A percentile compares a stretch with the other conserved stretches of the same genome.
Conservation (phyloP, 2,797 vertebrate genomes). For the Clarias pachynema region DNA sequence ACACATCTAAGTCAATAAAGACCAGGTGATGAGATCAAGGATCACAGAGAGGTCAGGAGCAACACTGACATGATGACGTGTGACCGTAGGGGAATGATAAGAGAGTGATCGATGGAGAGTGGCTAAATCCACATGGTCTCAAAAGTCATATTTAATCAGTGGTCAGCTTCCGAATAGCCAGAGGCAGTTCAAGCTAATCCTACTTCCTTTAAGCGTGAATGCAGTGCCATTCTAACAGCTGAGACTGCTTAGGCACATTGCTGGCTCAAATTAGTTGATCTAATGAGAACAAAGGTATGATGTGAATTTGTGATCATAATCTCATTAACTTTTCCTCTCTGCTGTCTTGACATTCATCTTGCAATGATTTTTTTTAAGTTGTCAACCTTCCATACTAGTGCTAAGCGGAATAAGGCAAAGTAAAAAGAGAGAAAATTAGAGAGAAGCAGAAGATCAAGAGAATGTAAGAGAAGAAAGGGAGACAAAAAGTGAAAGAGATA, state of each 20-base stretch:
- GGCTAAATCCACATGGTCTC: slow-evolving; percentile 46
- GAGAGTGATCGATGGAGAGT: slow-evolving; percentile 50
- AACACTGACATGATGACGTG: slow-evolving; percentile 41
- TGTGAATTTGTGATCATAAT: slow-evolving; percentile 39
- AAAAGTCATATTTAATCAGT: slow-evolving; percentile 39
- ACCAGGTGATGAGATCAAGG: slow-evolving; percentile 38
- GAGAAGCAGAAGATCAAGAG: slow-evolving; percentile 51
- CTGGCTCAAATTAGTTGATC: slow-evolving; percentile 14
- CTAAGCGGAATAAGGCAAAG: slow-evolving; percentile 10
- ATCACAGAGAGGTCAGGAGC: slow-evolving; percentile 41
- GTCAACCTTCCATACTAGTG: slow-evolving; percentile 67
- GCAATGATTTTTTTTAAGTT: slow-evolving; percentile 82
- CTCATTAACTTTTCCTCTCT: slow-evolving; percentile 11
- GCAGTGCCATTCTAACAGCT: slow-evolving; percentile 20
- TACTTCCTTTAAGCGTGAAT: slow-evolving; percentile 15
- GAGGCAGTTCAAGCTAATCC: slow-evolving; percentile 34
- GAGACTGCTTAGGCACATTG: slow-evolving; percentile 38
- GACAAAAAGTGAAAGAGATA: slow-evolving; percentile 73
- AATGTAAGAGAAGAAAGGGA: slow-evolving; percentile 56
- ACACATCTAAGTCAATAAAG: slow-evolving; percentile 47
- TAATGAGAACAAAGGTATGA: slow-evolving; percentile 31
- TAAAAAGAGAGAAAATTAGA: slow-evolving; percentile 24
- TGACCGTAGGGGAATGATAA: slow-evolving; percentile 43
- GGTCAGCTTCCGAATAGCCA: slow-evolving; percentile 30
- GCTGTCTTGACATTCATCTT: slow-evolving; percentile 73